Conservation (phyloP, 2,113 vertebrate genomes). For the Chelonoidis abingdonii region DNA sequence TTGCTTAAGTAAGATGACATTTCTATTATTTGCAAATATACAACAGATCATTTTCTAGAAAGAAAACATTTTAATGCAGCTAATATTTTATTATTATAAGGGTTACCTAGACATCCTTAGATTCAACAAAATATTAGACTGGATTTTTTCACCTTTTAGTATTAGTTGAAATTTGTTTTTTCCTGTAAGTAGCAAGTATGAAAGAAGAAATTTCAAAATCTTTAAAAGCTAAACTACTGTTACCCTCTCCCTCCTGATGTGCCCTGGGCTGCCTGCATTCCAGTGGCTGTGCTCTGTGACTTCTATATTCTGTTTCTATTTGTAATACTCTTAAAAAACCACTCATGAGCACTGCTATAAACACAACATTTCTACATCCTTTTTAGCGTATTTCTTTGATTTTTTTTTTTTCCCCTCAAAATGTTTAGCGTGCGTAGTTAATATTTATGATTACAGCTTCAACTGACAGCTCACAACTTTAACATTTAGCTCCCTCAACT, state of each 20-base stretch:
- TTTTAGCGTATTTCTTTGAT: not conserved
- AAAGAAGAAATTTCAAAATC: not conserved
- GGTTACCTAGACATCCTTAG: not conserved
- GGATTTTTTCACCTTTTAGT: not conserved
- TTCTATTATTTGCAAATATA: not conserved
- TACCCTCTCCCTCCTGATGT: not conserved
- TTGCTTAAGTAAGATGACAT: conserved; percentile 91
- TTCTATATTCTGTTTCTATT: not conserved
- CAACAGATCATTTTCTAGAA: not conserved
- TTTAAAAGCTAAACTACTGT: not conserved
- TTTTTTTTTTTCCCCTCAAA: not conserved
- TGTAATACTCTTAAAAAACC: not conserved
- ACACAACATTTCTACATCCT: not conserved
- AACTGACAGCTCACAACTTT: not conserved
- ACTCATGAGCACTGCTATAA: not conserved
- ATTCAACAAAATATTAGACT: not conserved
- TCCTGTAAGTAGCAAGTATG: not conserved
- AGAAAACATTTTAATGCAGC: not conserved
- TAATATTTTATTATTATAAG: not conserved
- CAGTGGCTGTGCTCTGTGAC: not conserved
- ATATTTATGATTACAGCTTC: not conserved
- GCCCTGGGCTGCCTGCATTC: fast-evolving
- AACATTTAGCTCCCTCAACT: not conserved
- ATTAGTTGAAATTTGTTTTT: not conserved
- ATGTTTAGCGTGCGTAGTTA: not conserved